Evolutionary conservation across 2,888 invertebrate species (phyloP).

Genomic region (Stegophylla sp.): DNA sequence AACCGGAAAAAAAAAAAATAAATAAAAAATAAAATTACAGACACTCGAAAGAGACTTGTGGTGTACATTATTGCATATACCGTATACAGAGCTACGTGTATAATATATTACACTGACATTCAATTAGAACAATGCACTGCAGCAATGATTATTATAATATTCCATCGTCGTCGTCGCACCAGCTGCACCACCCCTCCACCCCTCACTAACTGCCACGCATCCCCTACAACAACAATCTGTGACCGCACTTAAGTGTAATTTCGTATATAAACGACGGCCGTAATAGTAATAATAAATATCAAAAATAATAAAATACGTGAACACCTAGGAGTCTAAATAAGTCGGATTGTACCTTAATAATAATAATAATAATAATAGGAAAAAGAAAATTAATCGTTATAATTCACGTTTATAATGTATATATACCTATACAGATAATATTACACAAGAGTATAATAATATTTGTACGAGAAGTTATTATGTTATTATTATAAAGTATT

Average conservation of each 20-base stretch:
- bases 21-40: conserved; percentile 22
- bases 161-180: conserved; percentile 3
- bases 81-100: no score
- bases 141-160: conserved; percentile 47
- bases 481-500: conserved; percentile 51
- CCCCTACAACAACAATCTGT: conserved; percentile 14
- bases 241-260: conserved; percentile 57
- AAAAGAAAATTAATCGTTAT: conserved; percentile 36
- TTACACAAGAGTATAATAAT: conserved; percentile 20
- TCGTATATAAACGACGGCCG: conserved; percentile 19
- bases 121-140: conserved; percentile 48
- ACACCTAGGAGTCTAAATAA: no score
- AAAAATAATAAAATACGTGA: neutral
- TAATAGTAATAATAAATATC: conserved; percentile 27
- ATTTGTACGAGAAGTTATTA: conserved; percentile 35
- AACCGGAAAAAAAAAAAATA: conserved; percentile 27
- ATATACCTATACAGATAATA: no score
- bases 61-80: no score
- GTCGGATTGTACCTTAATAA: conserved; percentile 37
- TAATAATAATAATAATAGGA: neutral
- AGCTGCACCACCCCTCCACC: conserved; percentile 1
- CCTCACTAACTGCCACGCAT: no score
- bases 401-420: no score
- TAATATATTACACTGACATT: conserved; percentile 15
- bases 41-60: conserved; percentile 26